Evolutionary conservation across 2,797 vertebrate genomes (phyloP), one percentile per base, ranked within the genome.

Genomic region (Sebastolobus altivelis): DNA sequence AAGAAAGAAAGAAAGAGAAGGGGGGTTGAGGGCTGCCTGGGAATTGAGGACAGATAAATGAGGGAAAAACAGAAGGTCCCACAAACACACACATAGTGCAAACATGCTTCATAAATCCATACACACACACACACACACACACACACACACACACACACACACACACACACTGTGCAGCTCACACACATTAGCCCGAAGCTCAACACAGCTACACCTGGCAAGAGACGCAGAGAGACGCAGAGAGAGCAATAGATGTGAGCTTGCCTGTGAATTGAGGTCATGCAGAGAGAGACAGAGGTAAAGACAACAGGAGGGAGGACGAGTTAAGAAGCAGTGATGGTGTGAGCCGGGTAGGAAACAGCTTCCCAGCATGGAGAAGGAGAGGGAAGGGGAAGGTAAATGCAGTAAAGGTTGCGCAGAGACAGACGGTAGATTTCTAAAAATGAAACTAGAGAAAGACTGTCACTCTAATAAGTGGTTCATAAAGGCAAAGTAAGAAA

Each of bases 251-350:
- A 67, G 88, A 90, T 92, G 85, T 68, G 85, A 87, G 83, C 76
- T 52, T 79, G 90, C 75, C 77, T 82, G 86, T 79, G 89, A 94
- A 95, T 94, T 88, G 83, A 93, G 94, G 93, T 93, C 94, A 94
- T 67, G 80, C 75, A 76, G 90, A 90, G 88, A 90, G 85, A 92
- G 73, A 92, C 86, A 84, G 84, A 86, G 88, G 85, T 86, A 91
- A 87, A 89, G 87, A 90, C 87, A 90, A 87, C 80, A 71, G 84
- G 91, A 80, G 85, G 89, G 60, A 77, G 86, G 85, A 79, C 7
- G 31, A 85, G 77, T 83, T 85, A 85, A 82, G 74, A 83, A 85
- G 81, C 72, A 72, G 69, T 61, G 83, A 86, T 89, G 87, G 85
- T 78, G 90, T 63, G 85, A 88, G 80, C 75, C 14, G 79, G 72